Conservation (phyloP, 1,140 invertebrate species). For the Caenorhabditis remanei region DNA sequence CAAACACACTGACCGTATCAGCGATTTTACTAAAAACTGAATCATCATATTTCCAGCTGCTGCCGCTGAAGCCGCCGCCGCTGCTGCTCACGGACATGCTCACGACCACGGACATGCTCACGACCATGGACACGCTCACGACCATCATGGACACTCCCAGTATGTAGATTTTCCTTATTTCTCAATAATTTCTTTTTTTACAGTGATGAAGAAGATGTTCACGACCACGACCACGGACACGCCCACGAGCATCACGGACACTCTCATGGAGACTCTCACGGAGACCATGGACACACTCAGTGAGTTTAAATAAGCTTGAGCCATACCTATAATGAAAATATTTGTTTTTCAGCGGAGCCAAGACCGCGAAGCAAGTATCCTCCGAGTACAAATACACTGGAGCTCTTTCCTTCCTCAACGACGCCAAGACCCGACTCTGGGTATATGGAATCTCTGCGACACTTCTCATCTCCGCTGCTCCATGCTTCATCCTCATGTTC, state of each 20-base stretch:
- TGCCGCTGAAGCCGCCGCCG: conserved; percentile 30
- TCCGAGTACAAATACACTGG: conserved; percentile 54
- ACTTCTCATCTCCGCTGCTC: conserved; percentile 90
- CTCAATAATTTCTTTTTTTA: not conserved
- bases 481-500: conserved; percentile 91
- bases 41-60: not conserved
- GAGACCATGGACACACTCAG: conserved; percentile 64
- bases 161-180: not conserved
- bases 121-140: conserved; percentile 25
- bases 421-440: conserved; percentile 73
- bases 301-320: no score
- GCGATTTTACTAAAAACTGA: no score
- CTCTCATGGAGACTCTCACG: conserved; percentile 69
- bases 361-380: conserved; percentile 11
- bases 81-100: conserved; percentile 67
- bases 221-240: conserved; percentile 45
- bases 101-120: conserved; percentile 67
- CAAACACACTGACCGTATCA: no score
- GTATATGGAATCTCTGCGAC: conserved; percentile 83
- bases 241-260: conserved; percentile 58
- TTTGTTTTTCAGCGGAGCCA: conserved; percentile 38
- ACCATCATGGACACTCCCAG: conserved; percentile 56
- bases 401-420: conserved; percentile 64
- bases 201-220: not conserved
- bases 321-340: not conserved